These are phyloP conservation scores for Podocnemis expansa DNA, from an alignment of 2,113 vertebrate species.

Conservation along the genomic window DNA sequence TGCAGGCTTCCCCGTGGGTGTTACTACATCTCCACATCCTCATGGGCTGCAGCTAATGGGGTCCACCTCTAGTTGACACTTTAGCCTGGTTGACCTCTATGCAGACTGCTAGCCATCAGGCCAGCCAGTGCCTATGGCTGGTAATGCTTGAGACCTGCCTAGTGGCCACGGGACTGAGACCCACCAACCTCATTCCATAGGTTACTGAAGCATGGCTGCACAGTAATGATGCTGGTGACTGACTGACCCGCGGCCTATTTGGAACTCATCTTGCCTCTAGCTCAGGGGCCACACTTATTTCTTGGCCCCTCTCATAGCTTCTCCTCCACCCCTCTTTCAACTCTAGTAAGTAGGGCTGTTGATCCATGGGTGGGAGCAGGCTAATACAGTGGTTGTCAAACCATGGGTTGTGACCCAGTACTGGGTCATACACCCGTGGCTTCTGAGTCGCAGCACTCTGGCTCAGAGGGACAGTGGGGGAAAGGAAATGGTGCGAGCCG, in stretches of 20 bases:
- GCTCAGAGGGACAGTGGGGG: too few species aligned
- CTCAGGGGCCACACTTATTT: not conserved
- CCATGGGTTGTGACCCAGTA: too few species aligned
- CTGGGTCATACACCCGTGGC: too few species aligned
- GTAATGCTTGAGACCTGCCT: not conserved
- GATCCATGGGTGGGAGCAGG: too few species aligned
- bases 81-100: not conserved
- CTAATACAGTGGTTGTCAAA: too few species aligned
- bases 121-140: not conserved
- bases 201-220: accelerated
- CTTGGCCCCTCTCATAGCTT: not conserved
- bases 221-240: not conserved
- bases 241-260: not conserved
- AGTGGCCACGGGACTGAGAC: not conserved
- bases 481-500: too few species aligned
- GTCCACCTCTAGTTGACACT: not conserved
- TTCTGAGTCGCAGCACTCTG: too few species aligned
- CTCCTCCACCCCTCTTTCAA: too few species aligned
- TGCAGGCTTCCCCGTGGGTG: not conserved
- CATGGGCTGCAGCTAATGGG: not conserved
- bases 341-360: not conserved
- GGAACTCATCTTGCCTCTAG: not conserved
- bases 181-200: not conserved
- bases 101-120: not conserved
- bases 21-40: not conserved